Evolutionary conservation across 2,113 vertebrate species (phyloP).

Genomic region (Cryptoleucopteryx plumbea): DNA sequence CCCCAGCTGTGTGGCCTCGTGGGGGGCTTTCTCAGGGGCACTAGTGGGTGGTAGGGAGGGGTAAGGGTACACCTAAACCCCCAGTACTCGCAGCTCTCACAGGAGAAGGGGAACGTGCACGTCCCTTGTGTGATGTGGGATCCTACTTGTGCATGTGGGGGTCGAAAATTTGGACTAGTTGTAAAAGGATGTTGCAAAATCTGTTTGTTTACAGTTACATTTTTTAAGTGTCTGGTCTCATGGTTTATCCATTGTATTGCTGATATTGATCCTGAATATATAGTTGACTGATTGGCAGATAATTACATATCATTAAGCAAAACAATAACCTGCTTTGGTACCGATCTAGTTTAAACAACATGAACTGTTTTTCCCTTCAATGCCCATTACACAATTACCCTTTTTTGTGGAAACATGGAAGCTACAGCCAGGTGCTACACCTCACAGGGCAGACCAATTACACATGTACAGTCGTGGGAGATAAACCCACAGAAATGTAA

Average conservation of each 20-base stretch:
- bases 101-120: not conserved
- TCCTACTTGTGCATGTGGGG: not conserved
- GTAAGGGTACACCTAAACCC: not conserved
- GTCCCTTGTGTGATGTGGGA: not conserved
- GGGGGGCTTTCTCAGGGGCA: not conserved
- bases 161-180: not conserved
- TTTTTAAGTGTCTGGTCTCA: not conserved
- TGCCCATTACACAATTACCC: not conserved
- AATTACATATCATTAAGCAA: not conserved
- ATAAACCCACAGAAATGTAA: not conserved
- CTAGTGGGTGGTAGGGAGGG: not conserved
- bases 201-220: not conserved
- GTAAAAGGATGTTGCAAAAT: not conserved
- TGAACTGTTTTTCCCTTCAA: not conserved
- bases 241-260: not conserved
- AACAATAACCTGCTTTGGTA: not conserved
- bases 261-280: not conserved
- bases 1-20: not conserved
- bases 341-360: not conserved
- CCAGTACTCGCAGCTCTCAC: not conserved
- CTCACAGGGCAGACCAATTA: not conserved
- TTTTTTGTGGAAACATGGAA: not conserved
- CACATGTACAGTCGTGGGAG: not conserved
- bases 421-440: not conserved
- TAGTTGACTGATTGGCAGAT: not conserved